Evolutionary conservation across 2,797 vertebrate species (phyloP).

Genomic region (Hipposideros larvatus): DNA sequence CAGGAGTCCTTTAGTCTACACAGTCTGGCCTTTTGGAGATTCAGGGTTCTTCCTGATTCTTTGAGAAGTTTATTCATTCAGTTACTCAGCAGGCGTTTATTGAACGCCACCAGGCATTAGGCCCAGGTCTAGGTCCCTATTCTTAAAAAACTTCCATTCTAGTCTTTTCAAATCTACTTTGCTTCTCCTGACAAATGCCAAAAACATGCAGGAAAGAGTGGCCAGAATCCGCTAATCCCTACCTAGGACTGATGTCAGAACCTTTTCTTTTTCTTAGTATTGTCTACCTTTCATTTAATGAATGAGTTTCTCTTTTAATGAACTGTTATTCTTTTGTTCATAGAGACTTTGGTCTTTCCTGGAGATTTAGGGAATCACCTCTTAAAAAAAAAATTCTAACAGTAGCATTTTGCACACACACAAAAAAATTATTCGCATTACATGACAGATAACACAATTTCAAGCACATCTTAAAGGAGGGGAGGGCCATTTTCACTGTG

Average conservation of each 20-base stretch:
- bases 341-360: slow-evolving; percentile 35
- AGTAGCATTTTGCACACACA: slow-evolving; percentile 10
- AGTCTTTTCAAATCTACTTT: neutral
- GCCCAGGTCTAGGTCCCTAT: neutral
- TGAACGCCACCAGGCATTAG: neutral
- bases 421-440: neutral
- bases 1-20: neutral
- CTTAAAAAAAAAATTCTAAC: slow-evolving; percentile 18
- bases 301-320: neutral
- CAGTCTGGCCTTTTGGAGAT: neutral
- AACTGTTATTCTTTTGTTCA: slow-evolving; percentile 43
- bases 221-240: neutral
- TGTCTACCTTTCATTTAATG: neutral
- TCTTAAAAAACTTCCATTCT: slow-evolving; percentile 1
- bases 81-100: neutral
- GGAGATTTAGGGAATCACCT: neutral
- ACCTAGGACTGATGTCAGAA: neutral
- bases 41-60: neutral
- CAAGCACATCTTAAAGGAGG: neutral
- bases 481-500: slow-evolving; percentile 3
- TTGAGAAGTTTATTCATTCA: slow-evolving; percentile 21
- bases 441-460: slow-evolving; percentile 21
- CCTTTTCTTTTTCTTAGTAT: neutral
- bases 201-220: neutral
- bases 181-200: neutral